A percentile compares a stretch with the other conserved stretches of the same genome.
These are phyloP conservation scores for Metalampra italica DNA, from an alignment of 2,888 invertebrate genomes.

Conservation along the genomic window DNA sequence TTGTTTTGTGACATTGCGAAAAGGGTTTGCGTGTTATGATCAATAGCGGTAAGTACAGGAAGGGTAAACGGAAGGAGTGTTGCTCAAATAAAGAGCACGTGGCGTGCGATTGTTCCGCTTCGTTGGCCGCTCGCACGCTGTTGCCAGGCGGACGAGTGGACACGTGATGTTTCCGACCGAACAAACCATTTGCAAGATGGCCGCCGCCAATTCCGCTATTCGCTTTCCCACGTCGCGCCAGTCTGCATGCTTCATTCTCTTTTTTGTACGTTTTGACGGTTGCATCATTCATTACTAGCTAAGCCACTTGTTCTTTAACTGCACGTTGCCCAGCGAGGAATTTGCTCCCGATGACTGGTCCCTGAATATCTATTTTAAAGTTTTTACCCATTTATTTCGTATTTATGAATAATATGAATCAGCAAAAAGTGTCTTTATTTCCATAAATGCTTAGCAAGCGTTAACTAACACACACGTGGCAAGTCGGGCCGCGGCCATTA, in stretches of 20 bases:
- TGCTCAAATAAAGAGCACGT: constrained; percentile 71
- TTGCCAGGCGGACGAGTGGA: constrained; percentile 70
- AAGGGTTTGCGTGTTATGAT: constrained; percentile 25
- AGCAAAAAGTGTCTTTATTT: constrained; percentile 20
- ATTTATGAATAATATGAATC: constrained; percentile 9
- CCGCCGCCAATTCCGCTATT: constrained; percentile 56
- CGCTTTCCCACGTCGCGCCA: constrained; percentile 74
- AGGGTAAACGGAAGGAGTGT: constrained; percentile 16
- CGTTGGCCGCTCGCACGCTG: constrained; percentile 60
- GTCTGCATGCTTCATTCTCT: constrained; percentile 57
- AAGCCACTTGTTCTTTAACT: constrained; percentile 18
- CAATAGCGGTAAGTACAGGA: constrained; percentile 41
- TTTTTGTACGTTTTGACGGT: constrained; percentile 45
- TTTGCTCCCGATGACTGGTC: not conserved
- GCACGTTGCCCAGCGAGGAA: constrained; percentile 5
- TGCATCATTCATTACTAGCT: constrained; percentile 19
- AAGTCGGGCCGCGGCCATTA: constrained; percentile 37
- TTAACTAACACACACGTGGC: constrained; percentile 48
- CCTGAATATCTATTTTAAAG: not conserved
- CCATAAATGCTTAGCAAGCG: constrained; percentile 28
- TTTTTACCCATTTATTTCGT: not conserved
- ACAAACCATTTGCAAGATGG: constrained; percentile 67
- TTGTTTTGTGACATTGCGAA: not conserved
- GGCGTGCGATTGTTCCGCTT: constrained; percentile 67
- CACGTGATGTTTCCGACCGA: constrained; percentile 70